A percentile compares a stretch with the other conserved stretches of the same genome.
Evolutionary conservation across 2,888 invertebrate genomes (phyloP).

Genomic region (Mystacides longicornis): DNA sequence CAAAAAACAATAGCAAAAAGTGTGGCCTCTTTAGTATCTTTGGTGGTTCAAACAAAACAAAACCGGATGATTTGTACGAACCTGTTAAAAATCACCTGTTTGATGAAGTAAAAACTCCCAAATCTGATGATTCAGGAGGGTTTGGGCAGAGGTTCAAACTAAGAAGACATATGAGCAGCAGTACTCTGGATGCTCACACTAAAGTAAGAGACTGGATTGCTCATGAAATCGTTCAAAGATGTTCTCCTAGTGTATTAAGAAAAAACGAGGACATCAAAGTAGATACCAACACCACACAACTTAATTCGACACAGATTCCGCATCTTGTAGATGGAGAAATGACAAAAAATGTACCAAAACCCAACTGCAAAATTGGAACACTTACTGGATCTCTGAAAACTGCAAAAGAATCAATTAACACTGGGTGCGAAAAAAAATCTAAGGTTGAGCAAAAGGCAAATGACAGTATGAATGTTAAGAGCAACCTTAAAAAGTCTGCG

Average conservation of each 20-base stretch:
- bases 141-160: constrained; percentile 57
- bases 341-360: constrained; percentile 19
- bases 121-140: constrained; percentile 49
- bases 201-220: constrained; percentile 85
- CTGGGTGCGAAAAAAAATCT: constrained; percentile 29
- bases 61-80: constrained; percentile 46
- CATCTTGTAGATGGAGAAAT: constrained; percentile 4
- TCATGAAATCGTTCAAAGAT: constrained; percentile 66
- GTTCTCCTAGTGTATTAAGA: constrained; percentile 58
- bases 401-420: constrained; percentile 36
- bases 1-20: constrained; percentile 47
- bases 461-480: constrained; percentile 13
- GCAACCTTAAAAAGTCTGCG: constrained; percentile 8
- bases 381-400: constrained; percentile 40
- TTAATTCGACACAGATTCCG: constrained; percentile 13
- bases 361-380: constrained; percentile 23
- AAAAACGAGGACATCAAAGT: constrained; percentile 31
- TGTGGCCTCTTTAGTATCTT: constrained; percentile 54
- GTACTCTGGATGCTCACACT: constrained; percentile 77
- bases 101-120: constrained; percentile 49
- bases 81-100: constrained; percentile 46
- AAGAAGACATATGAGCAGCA: constrained; percentile 65
- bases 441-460: constrained; percentile 11
- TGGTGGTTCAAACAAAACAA: constrained; percentile 35
- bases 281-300: constrained; percentile 11